Base-by-base conservation (phyloP, 2,113 vertebrate species). In the Mobula birostris region DNA sequence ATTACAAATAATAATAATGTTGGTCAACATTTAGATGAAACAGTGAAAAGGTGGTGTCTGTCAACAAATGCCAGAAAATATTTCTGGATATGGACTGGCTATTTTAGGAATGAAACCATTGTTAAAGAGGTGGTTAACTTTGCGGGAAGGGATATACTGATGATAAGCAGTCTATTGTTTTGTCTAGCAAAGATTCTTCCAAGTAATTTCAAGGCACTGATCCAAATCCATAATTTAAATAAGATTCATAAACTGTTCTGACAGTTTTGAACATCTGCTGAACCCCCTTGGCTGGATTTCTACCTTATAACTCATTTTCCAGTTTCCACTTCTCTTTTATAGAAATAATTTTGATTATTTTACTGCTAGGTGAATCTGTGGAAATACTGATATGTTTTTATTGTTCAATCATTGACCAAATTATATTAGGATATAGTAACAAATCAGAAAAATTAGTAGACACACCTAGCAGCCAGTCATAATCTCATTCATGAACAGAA, bases 81-180 rank as follows among this genome's bases (percentile, higher is more conserved):
- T 66, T 32, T 15, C 29, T 15, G 4, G 85, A 66, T 66, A 32
- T 66, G 58, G 29, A 56, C 83, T 9, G 27, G 61, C 58, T 66
- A 66, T 29, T 32, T 66, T 88, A n/a, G 61, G 29, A 88, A 88
- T 66, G 85, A 15, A 88, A 29, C 11, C 29, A 63, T 63, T 88
- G 85, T 56, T 61, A 88, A 63, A 5, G 56, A 87, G 9, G 56
- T 87, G 83, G 27, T 61, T n/a, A 63, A 87, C 56, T 32, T 11
- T 88, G 85, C 32, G 66, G 61, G 83, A 63, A 63, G 12, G 24
- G 29, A 66, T 36, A 68, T 27, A 90, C 8, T 90, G n/a, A 90
- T 66, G 27, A 90, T 68, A 90, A 90, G n/a, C 85, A 90, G 29
- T 66, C 58, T 90, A 66, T 32, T 90, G 61, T 90, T 90, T 68